Conservation (phyloP, 2,113 vertebrate species). For the Struthidea cinerea region DNA sequence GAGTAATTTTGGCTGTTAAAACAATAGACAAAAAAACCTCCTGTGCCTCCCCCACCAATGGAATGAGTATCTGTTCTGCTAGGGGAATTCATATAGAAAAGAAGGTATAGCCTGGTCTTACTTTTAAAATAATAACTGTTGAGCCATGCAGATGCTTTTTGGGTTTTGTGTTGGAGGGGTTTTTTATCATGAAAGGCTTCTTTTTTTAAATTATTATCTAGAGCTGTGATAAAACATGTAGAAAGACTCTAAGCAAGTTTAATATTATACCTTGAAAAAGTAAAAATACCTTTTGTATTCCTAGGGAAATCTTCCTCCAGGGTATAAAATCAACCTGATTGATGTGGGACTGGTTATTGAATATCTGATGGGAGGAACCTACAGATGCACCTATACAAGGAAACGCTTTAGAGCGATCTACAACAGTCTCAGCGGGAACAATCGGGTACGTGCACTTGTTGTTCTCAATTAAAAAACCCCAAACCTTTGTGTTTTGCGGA, state of each 20-base stretch:
- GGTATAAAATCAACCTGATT: constrained; percentile 97
- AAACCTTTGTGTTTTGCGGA: neutral
- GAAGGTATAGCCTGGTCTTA: neutral
- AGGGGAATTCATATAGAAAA: neutral
- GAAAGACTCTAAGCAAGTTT: neutral
- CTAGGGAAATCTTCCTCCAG: constrained; percentile 94
- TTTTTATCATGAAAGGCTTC: neutral
- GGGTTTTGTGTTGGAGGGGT: neutral
- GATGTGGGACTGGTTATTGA: constrained; percentile 96
- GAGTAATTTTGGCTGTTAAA: neutral
- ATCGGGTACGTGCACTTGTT: constrained; percentile 75
- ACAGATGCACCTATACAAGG: constrained; percentile 94
- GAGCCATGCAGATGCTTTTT: neutral
- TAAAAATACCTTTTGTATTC: constrained; percentile 12
- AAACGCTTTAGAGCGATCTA: constrained; percentile 96
- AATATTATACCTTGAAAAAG: neutral
- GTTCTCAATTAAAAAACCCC: neutral
- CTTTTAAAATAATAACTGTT: neutral
- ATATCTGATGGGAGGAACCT: constrained; percentile 97
- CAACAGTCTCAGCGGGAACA: constrained; percentile 94
- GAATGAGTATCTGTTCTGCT: neutral
- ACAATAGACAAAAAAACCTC: neutral
- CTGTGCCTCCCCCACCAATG: neutral
- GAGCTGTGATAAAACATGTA: neutral
- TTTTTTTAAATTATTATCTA: neutral